phyloP scores from a whole-genome alignment of 2,888 invertebrate genomes.

The Deroplatys truncata region DNA sequence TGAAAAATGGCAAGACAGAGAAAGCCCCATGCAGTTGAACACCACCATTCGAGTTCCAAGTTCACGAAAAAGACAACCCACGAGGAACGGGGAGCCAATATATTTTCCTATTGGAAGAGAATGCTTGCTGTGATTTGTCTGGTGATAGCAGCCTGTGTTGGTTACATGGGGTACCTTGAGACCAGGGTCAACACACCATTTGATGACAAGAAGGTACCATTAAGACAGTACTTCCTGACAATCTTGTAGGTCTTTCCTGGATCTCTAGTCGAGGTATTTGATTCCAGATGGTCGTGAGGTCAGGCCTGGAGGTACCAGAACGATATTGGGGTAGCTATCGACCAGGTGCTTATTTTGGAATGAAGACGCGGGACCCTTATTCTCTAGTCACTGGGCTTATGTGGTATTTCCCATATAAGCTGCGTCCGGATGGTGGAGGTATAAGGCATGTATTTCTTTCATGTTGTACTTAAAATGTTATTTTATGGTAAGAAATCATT shows the following conservation, averaged over 20 bases:
- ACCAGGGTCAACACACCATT: slow-evolving; percentile 85
- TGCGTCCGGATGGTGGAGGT: slow-evolving; percentile 64
- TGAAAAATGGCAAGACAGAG: slow-evolving; percentile 20
- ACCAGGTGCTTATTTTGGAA: slow-evolving; percentile 56
- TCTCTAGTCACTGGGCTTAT: slow-evolving; percentile 91
- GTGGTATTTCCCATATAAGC: slow-evolving; percentile 81
- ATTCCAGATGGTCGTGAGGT: slow-evolving; percentile 60
- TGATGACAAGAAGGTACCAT: slow-evolving; percentile 66
- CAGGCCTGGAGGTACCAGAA: slow-evolving; percentile 69
- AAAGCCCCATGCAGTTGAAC: slow-evolving; percentile 20
- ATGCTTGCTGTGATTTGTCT: slow-evolving; percentile 41
- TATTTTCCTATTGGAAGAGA: slow-evolving; percentile 19
- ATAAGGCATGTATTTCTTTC: slow-evolving; percentile 61
- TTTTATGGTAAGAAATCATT: not conserved
- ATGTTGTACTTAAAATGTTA: not conserved
- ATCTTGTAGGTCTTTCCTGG: not conserved
- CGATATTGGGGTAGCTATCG: slow-evolving; percentile 91
- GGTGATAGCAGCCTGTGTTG: slow-evolving; percentile 66
- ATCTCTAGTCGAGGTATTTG: not conserved
- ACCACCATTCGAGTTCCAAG: slow-evolving; percentile 4
- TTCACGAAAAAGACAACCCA: slow-evolving; percentile 16
- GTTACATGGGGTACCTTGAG: slow-evolving; percentile 78
- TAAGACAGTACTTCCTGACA: not conserved
- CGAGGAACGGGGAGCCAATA: not conserved
- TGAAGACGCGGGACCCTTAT: slow-evolving; percentile 84